Base-by-base conservation (phyloP, 2,888 invertebrate species). In the Melinaea marsaeus region DNA sequence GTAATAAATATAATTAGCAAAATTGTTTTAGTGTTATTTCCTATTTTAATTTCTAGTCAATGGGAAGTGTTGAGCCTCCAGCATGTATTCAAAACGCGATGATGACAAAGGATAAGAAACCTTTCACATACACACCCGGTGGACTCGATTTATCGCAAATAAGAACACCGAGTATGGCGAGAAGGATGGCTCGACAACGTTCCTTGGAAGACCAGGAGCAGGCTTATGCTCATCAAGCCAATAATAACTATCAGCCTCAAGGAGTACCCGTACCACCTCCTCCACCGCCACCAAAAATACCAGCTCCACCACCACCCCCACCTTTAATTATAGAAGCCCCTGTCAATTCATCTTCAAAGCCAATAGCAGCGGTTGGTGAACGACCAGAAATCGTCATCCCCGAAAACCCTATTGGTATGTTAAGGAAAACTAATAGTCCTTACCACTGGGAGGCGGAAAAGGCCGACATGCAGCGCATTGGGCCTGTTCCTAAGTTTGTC, bases 61-160 rank as follows among this genome's bases (percentile, higher is more conserved):
- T 88, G 85, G 88, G 88, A 9, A 72, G 68, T 65, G 72, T 83
- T 58, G 96, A 96, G 79, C 96, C 97, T 55, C 98, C 98, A 68
- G 94, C 95, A 69, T 96, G 97, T 74, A 95, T 98, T 63, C 97
- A 97, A 82, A 96, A 97, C 84, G 97, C 97, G 45, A 97, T 97
- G 96, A 95, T 97, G 95, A 96, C 96, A 76, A 97, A 97, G 87
- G 98, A 98, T 86, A 98, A 98, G 86, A 98, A 98, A 79, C 98
- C 98, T 11, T 98, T 98, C 83, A 98, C 98, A n/a, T 98, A 98
- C 84, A 97, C 97, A 22, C 98, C 98, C 1, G 97, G 98, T 22
- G 98, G 98, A 69, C 92, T 98, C 65, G 97, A 98, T 84, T 91
- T 98, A 60, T 96, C 97, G 9, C 97, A 98, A 86, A 97, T 98